phyloP scores from a whole-genome alignment of 1,140 invertebrate species.

The Leguminivora glycinivorella region DNA sequence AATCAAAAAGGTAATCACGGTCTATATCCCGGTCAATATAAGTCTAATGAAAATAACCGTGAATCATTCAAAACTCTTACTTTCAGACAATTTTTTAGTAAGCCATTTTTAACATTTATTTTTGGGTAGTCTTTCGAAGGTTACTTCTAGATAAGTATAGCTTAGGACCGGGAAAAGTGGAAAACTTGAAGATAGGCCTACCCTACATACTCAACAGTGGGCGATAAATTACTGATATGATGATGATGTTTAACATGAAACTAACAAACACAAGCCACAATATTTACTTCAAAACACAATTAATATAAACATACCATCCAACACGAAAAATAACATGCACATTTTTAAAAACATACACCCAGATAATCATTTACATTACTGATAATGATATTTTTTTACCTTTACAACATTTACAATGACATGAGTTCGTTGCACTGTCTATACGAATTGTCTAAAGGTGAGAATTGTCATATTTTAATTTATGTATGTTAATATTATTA shows the following conservation, averaged over 20 bases:
- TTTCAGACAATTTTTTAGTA: not conserved
- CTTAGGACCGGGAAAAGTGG: no score
- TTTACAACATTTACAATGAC: slow-evolving; percentile 21
- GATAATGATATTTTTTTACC: slow-evolving; percentile 13
- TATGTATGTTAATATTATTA: not conserved
- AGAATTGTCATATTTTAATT: not conserved
- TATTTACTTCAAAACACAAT: slow-evolving; percentile 4
- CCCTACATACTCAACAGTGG: no score
- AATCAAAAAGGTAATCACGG: no score
- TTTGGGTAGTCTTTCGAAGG: no score
- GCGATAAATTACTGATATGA: no score
- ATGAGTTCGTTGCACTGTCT: slow-evolving; percentile 6
- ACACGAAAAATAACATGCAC: not conserved
- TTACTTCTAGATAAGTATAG: no score
- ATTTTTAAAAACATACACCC: slow-evolving; percentile 13
- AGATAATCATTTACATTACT: slow-evolving; percentile 17
- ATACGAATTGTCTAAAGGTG: not conserved
- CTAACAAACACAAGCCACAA: not conserved
- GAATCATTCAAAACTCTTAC: no score
- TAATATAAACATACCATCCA: not conserved
- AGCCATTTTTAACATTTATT: no score
- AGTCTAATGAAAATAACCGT: no score
- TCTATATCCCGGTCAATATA: no score
- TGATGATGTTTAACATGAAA: no score
- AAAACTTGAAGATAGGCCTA: no score